Evolutionary conservation across 2,797 vertebrate species (phyloP).

Genomic region (Heterohyrax brucei): DNA sequence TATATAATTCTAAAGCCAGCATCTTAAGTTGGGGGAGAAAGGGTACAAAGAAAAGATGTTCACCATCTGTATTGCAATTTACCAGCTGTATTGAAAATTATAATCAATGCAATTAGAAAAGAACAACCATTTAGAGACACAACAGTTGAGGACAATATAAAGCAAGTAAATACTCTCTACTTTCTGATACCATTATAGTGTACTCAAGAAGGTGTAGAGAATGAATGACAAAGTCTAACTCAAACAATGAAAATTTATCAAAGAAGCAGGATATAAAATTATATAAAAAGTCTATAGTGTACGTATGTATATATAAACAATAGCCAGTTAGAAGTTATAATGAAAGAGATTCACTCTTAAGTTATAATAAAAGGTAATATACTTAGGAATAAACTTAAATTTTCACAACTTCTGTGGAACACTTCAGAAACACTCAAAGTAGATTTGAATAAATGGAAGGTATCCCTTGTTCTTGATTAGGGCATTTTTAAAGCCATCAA

Average conservation of each 20-base stretch:
- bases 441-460: neutral
- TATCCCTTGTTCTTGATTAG: neutral
- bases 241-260: constrained; percentile 23
- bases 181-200: neutral
- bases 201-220: constrained; percentile 6
- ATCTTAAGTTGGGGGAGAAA: neutral
- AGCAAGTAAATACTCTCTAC: neutral
- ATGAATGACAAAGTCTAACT: constrained; percentile 16
- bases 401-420: neutral
- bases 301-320: neutral
- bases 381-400: neutral
- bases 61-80: neutral
- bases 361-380: neutral
- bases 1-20: neutral
- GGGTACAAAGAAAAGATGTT: neutral
- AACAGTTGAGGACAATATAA: neutral
- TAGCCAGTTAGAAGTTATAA: too few relatives aligned
- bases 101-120: neutral
- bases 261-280: constrained; percentile 1
- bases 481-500: neutral
- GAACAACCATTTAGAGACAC: neutral
- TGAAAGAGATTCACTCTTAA: neutral
- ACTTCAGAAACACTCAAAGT: neutral
- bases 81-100: neutral
- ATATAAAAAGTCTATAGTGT: neutral